Base-by-base conservation (phyloP, 2,113 vertebrate genomes). In the Syngnathoides biaculeatus region DNA sequence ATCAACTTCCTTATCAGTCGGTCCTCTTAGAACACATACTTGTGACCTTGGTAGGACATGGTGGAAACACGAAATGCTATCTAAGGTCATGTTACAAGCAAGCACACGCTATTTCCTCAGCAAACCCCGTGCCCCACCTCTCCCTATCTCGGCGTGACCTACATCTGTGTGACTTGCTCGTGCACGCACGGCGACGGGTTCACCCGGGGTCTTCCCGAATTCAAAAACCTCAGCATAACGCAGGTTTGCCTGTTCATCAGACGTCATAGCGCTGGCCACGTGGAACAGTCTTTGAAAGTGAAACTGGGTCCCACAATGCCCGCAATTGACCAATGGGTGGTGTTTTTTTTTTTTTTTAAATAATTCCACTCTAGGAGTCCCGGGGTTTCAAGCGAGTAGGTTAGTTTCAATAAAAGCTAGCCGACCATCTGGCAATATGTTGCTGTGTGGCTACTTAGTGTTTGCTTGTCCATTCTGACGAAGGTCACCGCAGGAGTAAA, bases 401-500 rank as follows among this genome's bases (percentile, higher is more conserved):
- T 68, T 69, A 80, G 77, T 52, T 79, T 68, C 12, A 52, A 53
- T 60, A 65, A 26, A 68, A 12, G 69, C n/a, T 45, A 13, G 20
- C 68, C 74, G 4, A 8, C 74, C 84, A 79, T 84, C 79, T 87
- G 84, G 72, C 53, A 57, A 13, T 40, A 53, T 17, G 60, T 82
- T 72, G 67, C 45, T 35, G 42, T 27, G 42, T 17, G 58, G 27
- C 38, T 55, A 62, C 69, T 77, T 62, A 38, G 55, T 61, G 52
- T 68, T 65, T 72, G 77, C 82, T 67, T 75, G 78, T 79, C 69
- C 61, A 68, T 79, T 79, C 71, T 67, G 67, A 79, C 67, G 20
- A 62, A 74, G 82, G 84, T 86, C 82, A 82, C 78, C 19, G 67
- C 62, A 27, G 64, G 79, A 84, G 67, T 84, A 87, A 87, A 79